Base-by-base conservation (phyloP, 2,797 vertebrate genomes). In the Oophaga sylvatica region DNA sequence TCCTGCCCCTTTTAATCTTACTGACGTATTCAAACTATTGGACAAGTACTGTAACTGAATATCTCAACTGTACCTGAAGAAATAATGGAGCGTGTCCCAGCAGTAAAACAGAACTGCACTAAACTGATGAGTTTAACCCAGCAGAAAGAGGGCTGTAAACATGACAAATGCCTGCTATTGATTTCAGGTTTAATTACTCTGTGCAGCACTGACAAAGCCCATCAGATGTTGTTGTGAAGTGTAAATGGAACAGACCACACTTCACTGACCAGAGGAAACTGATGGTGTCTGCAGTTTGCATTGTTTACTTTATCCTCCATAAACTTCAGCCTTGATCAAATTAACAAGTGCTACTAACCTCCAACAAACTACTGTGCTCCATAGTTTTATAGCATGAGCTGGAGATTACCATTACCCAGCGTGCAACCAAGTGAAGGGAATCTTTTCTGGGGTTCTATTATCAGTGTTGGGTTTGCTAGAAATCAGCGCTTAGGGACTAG, bases 121-220 rank as follows among this genome's bases (percentile, higher is more conserved):
- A 98, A 98, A 99, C 97, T 99, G 98, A 99, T 99, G 98, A 99
- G 97, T 99, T 97, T 97, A 99, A 99, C 97, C 98, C 98, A 98
- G 97, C 97, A 97, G 96, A 97, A 97, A 99, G 97, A 98, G 96
- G 97, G 97, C 97, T 98, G 97, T 99, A 99, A 99, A 99, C 98
- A 99, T 99, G 98, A 99, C 98, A 99, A 99, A 99, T 99, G 98
- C 97, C 97, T 97, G 96, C 98, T 98, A 99, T 99, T 99, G 98
- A 99, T 99, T 99, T 98, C 97, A 98, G 97, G 97, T 99, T 99
- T 99, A 99, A 99, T 99, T 99, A 99, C 98, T 97, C 96, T 96
- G 96, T 97, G 97, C 97, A 94, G 97, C 96, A 97, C 98, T 99
- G 97, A 99, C 97, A 99, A 99, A 99, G 97, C 97, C 97, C 96